Percentiles rank a stretch among this genome's conserved stretches.
Evolutionary conservation across 2,888 invertebrate genomes (phyloP).

Genomic region (Incurvaria masculella): DNA sequence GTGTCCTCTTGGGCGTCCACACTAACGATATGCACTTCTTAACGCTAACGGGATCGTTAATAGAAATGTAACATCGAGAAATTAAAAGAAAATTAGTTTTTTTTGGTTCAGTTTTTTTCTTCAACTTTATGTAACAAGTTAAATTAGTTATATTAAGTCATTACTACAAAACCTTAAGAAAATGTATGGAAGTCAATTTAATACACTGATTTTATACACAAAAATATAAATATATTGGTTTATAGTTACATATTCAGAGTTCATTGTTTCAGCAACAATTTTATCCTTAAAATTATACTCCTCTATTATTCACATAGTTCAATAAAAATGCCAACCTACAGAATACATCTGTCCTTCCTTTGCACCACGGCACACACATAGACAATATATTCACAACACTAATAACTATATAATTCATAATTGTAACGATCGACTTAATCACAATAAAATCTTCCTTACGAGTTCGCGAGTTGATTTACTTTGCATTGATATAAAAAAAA

Average conservation of each 20-base stretch:
- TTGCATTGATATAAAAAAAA: background rate
- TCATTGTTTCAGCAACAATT: background rate
- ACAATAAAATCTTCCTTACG: background rate
- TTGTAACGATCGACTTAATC: background rate
- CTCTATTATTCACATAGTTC: background rate
- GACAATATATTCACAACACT: background rate
- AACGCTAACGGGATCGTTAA: background rate
- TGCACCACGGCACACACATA: too few relatives aligned
- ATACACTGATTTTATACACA: slow-evolving; percentile 30
- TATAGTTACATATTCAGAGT: slow-evolving; percentile 21
- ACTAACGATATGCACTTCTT: background rate
- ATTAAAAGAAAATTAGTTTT: background rate
- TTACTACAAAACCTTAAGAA: slow-evolving; percentile 42
- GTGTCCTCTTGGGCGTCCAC: too few relatives aligned
- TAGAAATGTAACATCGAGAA: background rate
- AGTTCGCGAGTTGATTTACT: background rate
- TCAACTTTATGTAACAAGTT: slow-evolving; percentile 40
- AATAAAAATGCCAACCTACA: background rate
- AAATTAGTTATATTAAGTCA: slow-evolving; percentile 37
- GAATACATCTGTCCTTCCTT: too few relatives aligned
- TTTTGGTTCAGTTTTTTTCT: slow-evolving; percentile 40
- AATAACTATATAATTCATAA: background rate
- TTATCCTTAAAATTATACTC: background rate
- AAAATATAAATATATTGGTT: slow-evolving; percentile 53
- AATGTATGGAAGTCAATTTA: slow-evolving; percentile 42